phyloP scores from a whole-genome alignment of 2,888 invertebrate species.

The Anodontia alba region DNA sequence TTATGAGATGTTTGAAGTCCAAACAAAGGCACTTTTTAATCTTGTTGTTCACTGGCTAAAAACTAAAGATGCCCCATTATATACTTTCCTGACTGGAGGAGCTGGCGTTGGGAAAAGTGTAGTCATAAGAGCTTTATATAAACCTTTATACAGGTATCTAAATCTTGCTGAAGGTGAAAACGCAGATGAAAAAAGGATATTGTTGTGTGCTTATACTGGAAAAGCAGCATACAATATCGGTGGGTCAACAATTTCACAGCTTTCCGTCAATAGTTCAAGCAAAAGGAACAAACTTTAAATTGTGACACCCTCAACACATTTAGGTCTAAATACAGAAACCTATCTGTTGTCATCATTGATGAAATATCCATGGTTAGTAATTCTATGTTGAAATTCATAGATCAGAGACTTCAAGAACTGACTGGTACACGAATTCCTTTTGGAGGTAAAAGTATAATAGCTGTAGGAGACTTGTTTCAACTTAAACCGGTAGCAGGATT shows the following conservation, averaged over 20 bases:
- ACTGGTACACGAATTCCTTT: no score
- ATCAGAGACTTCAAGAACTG: no score
- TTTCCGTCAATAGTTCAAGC: constrained; percentile 44
- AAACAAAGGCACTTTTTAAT: constrained; percentile 14
- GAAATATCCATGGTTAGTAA: constrained; percentile 54
- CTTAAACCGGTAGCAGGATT: no score
- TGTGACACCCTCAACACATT: constrained; percentile 50
- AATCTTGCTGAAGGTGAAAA: constrained; percentile 48
- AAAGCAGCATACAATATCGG: constrained; percentile 56
- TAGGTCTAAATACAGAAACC: constrained; percentile 49
- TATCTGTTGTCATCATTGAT: constrained; percentile 54
- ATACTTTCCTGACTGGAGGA: constrained; percentile 17
- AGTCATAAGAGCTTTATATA: no score
- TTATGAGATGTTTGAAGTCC: not conserved
- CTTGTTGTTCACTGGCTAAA: constrained; percentile 19
- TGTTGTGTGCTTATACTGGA: constrained; percentile 55
- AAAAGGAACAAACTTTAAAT: constrained; percentile 34
- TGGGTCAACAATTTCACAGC: constrained; percentile 52
- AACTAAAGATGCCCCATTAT: constrained; percentile 13
- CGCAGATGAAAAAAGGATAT: constrained; percentile 51
- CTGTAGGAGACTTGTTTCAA: no score
- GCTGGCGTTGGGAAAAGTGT: no score
- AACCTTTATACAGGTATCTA: not conserved
- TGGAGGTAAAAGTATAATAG: no score
- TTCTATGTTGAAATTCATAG: no score